These are phyloP conservation scores for Musca vetustissima DNA, from an alignment of 1,140 invertebrate species.

Conservation along the genomic window DNA sequence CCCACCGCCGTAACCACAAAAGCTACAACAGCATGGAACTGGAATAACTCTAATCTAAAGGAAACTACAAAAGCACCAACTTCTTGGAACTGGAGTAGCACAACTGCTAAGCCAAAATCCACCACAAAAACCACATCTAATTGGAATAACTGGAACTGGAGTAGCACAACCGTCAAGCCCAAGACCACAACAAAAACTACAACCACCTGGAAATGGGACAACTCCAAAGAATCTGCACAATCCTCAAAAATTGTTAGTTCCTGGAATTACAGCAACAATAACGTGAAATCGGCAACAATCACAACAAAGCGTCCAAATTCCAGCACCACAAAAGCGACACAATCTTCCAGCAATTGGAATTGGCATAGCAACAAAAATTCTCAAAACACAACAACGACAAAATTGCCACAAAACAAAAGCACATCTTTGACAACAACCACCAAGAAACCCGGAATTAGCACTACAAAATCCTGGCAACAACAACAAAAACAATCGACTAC, in stretches of 20 bases:
- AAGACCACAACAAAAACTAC: conserved; percentile 5
- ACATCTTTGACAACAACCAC: neutral
- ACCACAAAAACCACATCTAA: no score
- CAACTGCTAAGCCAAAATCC: neutral
- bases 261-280: neutral
- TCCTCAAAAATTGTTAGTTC: no score
- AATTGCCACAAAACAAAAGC: neutral
- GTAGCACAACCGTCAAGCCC: neutral
- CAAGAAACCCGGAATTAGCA: conserved; percentile 2
- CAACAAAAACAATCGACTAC: conserved; percentile 4
- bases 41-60: neutral
- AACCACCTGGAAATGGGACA: neutral
- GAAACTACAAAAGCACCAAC: conserved; percentile 5
- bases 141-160: no score
- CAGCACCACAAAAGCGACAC: conserved; percentile 2
- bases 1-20: neutral
- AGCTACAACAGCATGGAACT: conserved; percentile 1
- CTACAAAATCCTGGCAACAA: neutral
- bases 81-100: neutral
- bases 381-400: neutral
- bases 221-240: neutral
- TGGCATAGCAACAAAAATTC: neutral
- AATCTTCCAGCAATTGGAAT: neutral
- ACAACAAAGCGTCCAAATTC: neutral
- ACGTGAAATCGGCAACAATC: neutral